Conservation (phyloP, 2,888 invertebrate species). For the Stegophylla sp. region DNA sequence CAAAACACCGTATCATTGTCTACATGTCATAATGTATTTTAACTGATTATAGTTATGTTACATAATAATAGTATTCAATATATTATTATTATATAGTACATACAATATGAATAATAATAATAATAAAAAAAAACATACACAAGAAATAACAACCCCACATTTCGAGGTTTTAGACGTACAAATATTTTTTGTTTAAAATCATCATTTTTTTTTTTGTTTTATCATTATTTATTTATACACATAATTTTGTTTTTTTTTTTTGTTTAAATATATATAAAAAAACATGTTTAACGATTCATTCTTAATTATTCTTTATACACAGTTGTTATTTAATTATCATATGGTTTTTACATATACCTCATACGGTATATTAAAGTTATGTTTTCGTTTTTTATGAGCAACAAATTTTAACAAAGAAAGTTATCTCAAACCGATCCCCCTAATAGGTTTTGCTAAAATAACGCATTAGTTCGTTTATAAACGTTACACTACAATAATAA, state of each 20-base stretch:
- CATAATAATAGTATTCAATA: slow-evolving; percentile 56
- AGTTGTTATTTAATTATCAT: slow-evolving; percentile 50
- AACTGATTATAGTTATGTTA: slow-evolving; percentile 53
- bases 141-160: slow-evolving; percentile 50
- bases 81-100: slow-evolving; percentile 54
- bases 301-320: slow-evolving; percentile 56
- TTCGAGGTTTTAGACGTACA: slow-evolving; percentile 38
- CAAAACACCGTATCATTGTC: slow-evolving; percentile 28
- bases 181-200: slow-evolving; percentile 54
- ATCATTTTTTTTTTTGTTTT: slow-evolving; percentile 26
- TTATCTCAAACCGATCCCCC: slow-evolving; percentile 34
- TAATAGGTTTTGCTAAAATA: slow-evolving; percentile 31
- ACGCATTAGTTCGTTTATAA: slow-evolving; percentile 11
- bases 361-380: slow-evolving; percentile 14
- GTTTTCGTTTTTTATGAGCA: slow-evolving; percentile 51
- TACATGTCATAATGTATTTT: slow-evolving; percentile 55
- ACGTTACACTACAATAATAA: slow-evolving; percentile 25
- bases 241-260: slow-evolving; percentile 30
- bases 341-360: slow-evolving; percentile 30
- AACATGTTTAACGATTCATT: slow-evolving; percentile 56
- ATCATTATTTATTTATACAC: slow-evolving; percentile 58
- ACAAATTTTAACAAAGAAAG: slow-evolving; percentile 56
- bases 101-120: slow-evolving; percentile 52
- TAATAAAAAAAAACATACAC: slow-evolving; percentile 55
- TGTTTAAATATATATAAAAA: slow-evolving; percentile 52